phyloP scores from a whole-genome alignment of 1,140 invertebrate species.

The Tetranychus cinnabarinus region DNA sequence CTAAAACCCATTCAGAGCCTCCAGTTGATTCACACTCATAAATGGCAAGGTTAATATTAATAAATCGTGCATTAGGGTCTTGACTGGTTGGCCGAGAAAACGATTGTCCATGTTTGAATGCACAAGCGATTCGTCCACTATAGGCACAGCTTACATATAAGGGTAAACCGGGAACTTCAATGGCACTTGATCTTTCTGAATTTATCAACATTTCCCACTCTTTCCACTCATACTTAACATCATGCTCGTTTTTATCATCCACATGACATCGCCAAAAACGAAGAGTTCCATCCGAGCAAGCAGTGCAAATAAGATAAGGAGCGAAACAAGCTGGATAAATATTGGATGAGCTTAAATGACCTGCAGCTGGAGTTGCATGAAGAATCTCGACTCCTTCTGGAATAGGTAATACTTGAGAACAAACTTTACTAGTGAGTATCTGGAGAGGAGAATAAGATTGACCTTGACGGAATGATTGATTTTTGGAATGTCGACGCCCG shows the following conservation, averaged over 20 bases:
- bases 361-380: conserved; percentile 73
- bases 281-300: conserved; percentile 62
- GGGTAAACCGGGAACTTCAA: conserved; percentile 50
- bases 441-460: conserved; percentile 24
- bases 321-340: conserved; percentile 95
- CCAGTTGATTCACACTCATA: conserved; percentile 98
- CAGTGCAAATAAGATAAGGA: conserved; percentile 80
- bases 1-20: conserved; percentile 89
- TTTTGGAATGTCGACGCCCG: neutral
- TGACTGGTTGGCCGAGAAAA: conserved; percentile 32
- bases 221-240: conserved; percentile 41
- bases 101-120: conserved; percentile 44
- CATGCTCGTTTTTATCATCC: conserved; percentile 15
- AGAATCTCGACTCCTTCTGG: conserved; percentile 74
- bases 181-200: conserved; percentile 46
- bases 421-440: conserved; percentile 41
- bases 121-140: conserved; percentile 82
- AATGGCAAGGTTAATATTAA: conserved; percentile 81
- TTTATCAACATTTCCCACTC: conserved; percentile 74
- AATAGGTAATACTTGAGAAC: conserved; percentile 54
- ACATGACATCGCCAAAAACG: conserved; percentile 57
- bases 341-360: conserved; percentile 87
- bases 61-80: conserved; percentile 50
- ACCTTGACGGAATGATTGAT: neutral
- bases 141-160: conserved; percentile 88